These are phyloP conservation scores for Rhizomys pruinosus DNA, from an alignment of 2,113 vertebrate genomes.

Conservation along the genomic window DNA sequence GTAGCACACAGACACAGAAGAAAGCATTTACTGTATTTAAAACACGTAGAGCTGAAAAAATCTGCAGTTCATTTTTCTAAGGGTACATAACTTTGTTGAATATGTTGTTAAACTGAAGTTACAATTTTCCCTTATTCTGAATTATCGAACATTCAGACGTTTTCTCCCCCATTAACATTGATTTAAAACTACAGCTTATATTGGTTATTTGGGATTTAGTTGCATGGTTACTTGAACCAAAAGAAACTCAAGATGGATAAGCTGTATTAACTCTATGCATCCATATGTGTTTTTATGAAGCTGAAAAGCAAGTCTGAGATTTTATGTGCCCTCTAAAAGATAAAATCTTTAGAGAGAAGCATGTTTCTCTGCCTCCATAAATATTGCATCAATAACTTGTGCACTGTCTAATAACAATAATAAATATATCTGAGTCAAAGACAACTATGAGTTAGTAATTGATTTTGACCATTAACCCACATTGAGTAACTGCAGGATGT, in stretches of 20 bases:
- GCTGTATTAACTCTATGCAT: slow-evolving; percentile 48
- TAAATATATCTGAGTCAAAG: slow-evolving; percentile 65
- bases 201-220: slow-evolving; percentile 64
- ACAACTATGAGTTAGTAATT: slow-evolving; percentile 51
- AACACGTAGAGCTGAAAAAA: neutral
- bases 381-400: slow-evolving; percentile 55
- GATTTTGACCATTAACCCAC: slow-evolving; percentile 61
- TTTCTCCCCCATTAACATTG: slow-evolving; percentile 53
- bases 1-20: neutral
- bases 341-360: slow-evolving; percentile 62
- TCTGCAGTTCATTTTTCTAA: neutral
- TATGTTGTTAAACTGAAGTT: slow-evolving; percentile 36
- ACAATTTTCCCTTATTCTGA: slow-evolving; percentile 52
- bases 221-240: slow-evolving; percentile 39
- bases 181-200: slow-evolving; percentile 68
- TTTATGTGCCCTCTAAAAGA: slow-evolving; percentile 64
- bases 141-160: slow-evolving; percentile 54
- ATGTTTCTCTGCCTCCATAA: neutral
- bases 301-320: slow-evolving; percentile 64
- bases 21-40: neutral
- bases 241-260: slow-evolving; percentile 59
- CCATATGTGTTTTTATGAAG: slow-evolving; percentile 69
- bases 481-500: slow-evolving; percentile 47
- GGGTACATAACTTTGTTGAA: neutral
- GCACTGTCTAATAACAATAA: slow-evolving; percentile 50